A percentile compares a stretch with the other conserved stretches of the same genome.
Evolutionary conservation across 2,888 invertebrate genomes (phyloP).

Genomic region (Lasius fuliginosus): DNA sequence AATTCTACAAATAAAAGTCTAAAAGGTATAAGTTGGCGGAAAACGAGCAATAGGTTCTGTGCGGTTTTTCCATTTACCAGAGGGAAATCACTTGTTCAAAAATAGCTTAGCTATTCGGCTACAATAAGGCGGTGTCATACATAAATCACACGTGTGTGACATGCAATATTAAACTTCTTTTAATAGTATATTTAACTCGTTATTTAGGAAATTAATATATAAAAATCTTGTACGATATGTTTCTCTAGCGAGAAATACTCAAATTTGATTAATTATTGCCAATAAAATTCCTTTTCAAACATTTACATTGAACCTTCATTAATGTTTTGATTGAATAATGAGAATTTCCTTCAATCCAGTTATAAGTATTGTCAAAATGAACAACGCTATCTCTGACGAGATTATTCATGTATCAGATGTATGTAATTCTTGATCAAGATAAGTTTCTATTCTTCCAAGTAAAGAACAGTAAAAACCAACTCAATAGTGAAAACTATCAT

Average conservation of each 20-base stretch:
- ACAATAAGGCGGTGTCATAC: not conserved
- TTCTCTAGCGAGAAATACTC: not conserved
- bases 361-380: not conserved
- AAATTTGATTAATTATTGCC: not conserved
- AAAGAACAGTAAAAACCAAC: too few relatives aligned
- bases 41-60: not conserved
- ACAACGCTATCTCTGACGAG: too few relatives aligned
- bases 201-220: not conserved
- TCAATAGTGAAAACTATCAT: too few relatives aligned
- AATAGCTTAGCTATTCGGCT: not conserved
- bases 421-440: not conserved
- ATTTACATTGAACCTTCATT: not conserved
- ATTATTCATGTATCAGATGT: not conserved
- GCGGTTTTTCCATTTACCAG: constrained; percentile 7
- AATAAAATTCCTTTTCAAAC: not conserved
- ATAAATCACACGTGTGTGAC: not conserved
- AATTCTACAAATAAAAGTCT: not conserved
- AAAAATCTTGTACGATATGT: not conserved
- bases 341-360: not conserved
- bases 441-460: not conserved
- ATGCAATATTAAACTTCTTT: not conserved
- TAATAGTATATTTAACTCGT: not conserved
- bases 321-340: not conserved
- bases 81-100: constrained; percentile 7
- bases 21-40: not conserved